Evolutionary conservation across 92 coral and sea anemone species (phyloP).

Genomic region (Palythoa grandis): DNA sequence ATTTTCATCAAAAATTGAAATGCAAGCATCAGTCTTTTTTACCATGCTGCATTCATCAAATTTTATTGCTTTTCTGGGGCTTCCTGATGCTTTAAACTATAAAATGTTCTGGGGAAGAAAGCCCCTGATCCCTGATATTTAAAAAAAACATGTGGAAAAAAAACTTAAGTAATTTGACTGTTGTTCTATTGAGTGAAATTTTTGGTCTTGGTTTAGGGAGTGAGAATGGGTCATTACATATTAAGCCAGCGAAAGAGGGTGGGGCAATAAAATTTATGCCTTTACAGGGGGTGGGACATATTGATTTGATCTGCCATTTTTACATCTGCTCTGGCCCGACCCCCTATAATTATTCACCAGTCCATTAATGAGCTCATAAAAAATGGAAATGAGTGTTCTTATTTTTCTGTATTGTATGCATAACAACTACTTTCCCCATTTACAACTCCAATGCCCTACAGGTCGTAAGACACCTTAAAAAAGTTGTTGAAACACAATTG

Average conservation of each 20-base stretch:
- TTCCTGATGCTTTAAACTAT: conserved; percentile 4
- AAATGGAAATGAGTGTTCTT: conserved; percentile 22
- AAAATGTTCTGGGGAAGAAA: not conserved
- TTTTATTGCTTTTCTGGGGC: not conserved
- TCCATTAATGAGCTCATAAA: conserved; percentile 15
- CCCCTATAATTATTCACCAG: conserved; percentile 4
- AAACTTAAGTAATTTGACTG: not conserved
- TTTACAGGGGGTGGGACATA: conserved; percentile 14
- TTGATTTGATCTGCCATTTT: conserved; percentile 20
- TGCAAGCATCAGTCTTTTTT: conserved; percentile 7
- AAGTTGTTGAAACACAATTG: conserved; percentile 22
- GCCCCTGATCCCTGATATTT: conserved; percentile 15
- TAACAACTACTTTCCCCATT: conserved; percentile 21
- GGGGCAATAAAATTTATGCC: conserved; percentile 11
- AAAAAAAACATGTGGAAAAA: conserved; percentile 4
- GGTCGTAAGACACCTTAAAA: conserved; percentile 19
- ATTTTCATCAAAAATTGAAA: not conserved
- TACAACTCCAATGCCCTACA: conserved; percentile 17
- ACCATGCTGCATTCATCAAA: not conserved
- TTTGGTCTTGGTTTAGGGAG: not conserved
- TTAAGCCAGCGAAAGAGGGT: not conserved
- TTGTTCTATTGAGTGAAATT: conserved; percentile 11
- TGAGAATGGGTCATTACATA: conserved; percentile 2
- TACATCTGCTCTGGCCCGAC: conserved; percentile 21
- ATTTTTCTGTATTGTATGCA: conserved; percentile 17